Evolutionary conservation across 2,113 vertebrate genomes (phyloP).

Genomic region (Peromyscus leucopus): DNA sequence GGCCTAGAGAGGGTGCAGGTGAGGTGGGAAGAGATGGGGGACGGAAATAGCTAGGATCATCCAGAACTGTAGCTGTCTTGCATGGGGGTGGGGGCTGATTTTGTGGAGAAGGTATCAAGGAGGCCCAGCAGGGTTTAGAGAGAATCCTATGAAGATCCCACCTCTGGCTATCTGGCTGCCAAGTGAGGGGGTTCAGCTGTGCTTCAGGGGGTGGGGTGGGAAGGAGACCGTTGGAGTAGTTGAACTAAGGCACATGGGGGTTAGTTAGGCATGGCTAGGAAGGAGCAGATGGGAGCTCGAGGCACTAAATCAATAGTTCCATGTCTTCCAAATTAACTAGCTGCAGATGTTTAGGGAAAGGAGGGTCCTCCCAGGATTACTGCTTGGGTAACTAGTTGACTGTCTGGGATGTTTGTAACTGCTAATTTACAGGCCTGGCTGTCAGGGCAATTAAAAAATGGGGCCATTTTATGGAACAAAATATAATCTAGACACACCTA

Average conservation of each 20-base stretch:
- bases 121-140: background rate
- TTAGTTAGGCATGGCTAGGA: background rate
- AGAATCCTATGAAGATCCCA: background rate
- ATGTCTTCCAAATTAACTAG: constrained; percentile 22
- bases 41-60: background rate
- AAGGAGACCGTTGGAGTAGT: background rate
- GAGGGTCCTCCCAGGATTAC: background rate
- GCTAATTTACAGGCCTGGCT: constrained; percentile 30
- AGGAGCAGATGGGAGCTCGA: background rate
- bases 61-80: background rate
- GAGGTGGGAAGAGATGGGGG: background rate
- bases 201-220: background rate
- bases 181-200: background rate
- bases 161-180: background rate
- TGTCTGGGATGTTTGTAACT: constrained; percentile 20
- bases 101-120: background rate
- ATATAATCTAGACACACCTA: constrained; percentile 39
- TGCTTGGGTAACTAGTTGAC: constrained; percentile 16
- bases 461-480: constrained; percentile 20
- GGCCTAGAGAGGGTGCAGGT: background rate
- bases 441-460: constrained; percentile 44
- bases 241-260: background rate
- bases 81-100: background rate
- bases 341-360: background rate
- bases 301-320: constrained; percentile 12